phyloP scores from a whole-genome alignment of 2,888 invertebrate genomes.

The Troides helena region DNA sequence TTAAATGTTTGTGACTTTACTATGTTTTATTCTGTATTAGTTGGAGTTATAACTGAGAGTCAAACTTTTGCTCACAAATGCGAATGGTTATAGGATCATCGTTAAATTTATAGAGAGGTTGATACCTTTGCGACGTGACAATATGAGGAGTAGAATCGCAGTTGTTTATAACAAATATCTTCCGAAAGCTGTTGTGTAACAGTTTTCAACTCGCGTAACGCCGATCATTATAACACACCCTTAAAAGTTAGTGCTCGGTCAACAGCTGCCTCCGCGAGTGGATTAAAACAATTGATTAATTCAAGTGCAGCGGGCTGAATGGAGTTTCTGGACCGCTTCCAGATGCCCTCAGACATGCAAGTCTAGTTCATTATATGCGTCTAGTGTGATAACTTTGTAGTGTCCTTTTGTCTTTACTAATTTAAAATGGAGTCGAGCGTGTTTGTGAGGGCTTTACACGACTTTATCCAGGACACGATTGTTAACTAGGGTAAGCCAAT shows the following conservation, averaged over 20 bases:
- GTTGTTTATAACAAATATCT: background rate
- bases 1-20: too few species aligned
- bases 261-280: slow-evolving; percentile 62
- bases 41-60: too few species aligned
- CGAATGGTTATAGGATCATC: too few species aligned
- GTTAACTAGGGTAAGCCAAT: background rate
- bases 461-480: background rate
- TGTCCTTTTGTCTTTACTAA: slow-evolving; percentile 28
- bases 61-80: too few species aligned
- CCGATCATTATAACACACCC: slow-evolving; percentile 26
- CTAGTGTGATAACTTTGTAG: slow-evolving; percentile 29
- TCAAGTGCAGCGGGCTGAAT: slow-evolving; percentile 65
- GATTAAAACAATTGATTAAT: slow-evolving; percentile 76
- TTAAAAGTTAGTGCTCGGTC: slow-evolving; percentile 47
- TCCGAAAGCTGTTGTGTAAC: background rate
- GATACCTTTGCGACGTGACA: too few species aligned
- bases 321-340: slow-evolving; percentile 58
- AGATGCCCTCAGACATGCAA: slow-evolving; percentile 46
- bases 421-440: slow-evolving; percentile 22
- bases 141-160: too few species aligned
- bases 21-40: too few species aligned
- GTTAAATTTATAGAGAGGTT: too few species aligned
- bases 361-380: slow-evolving; percentile 30
- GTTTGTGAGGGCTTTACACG: background rate
- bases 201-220: slow-evolving; percentile 13